These are phyloP conservation scores for Rhizoglyphus robini DNA, from an alignment of 1,140 invertebrate genomes.

Conservation along the genomic window DNA sequence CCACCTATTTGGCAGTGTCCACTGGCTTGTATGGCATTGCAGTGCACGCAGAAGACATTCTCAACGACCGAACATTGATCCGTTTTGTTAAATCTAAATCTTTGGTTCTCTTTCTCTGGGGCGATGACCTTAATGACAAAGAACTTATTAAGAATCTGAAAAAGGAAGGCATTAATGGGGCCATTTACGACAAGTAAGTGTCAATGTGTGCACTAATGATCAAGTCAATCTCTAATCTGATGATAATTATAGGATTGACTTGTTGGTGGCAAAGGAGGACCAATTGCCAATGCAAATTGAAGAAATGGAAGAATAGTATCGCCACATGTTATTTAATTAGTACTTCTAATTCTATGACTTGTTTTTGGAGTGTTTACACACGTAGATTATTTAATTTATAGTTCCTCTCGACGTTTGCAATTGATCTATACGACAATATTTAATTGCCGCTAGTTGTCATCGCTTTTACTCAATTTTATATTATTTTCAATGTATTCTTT, in stretches of 20 bases:
- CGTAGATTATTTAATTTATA: too few species aligned
- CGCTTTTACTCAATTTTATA: too few species aligned
- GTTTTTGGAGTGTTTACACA: too few species aligned
- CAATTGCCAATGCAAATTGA: not conserved
- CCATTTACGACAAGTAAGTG: slow-evolving; percentile 76
- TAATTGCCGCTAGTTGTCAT: too few species aligned
- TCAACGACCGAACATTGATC: slow-evolving; percentile 64
- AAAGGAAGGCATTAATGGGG: slow-evolving; percentile 69
- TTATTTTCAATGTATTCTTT: too few species aligned
- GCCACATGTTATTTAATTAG: not conserved
- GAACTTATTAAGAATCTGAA: slow-evolving; percentile 72
- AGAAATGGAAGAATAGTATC: not conserved
- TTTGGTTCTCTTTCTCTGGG: slow-evolving; percentile 86
- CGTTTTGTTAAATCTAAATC: slow-evolving; percentile 57
- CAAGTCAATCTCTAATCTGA: not conserved
- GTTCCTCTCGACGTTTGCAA: too few species aligned
- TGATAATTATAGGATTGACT: not conserved
- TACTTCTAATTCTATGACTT: too few species aligned
- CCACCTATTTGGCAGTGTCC: slow-evolving; percentile 62
- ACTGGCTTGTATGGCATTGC: slow-evolving; percentile 67
- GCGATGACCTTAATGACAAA: slow-evolving; percentile 80
- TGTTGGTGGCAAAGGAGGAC: not conserved
- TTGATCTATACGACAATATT: too few species aligned
- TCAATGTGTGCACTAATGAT: not conserved
- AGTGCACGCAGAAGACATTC: slow-evolving; percentile 76